These are phyloP conservation scores for Rallus crepitans DNA, from an alignment of 2,797 vertebrate genomes.

Conservation along the genomic window DNA sequence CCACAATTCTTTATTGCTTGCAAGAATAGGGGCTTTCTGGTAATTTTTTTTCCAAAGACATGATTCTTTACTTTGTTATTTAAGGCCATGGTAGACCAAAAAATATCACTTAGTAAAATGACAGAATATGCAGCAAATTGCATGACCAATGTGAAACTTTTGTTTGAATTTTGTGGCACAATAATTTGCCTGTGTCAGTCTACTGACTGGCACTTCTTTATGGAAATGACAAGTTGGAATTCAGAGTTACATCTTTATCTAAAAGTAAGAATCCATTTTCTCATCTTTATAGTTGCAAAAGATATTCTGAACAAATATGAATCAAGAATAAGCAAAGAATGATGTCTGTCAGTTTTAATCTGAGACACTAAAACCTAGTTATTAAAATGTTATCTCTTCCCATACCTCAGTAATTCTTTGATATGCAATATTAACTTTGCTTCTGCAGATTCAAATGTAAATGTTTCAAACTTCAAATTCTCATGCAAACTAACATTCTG, in stretches of 20 bases:
- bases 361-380: neutral
- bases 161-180: neutral
- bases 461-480: neutral
- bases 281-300: neutral
- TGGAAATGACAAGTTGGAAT: neutral
- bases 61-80: neutral
- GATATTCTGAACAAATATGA: neutral
- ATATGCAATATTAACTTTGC: neutral
- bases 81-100: no score
- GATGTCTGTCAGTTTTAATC: neutral
- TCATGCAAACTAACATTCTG: neutral
- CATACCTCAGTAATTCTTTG: neutral
- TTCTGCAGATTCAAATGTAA: neutral
- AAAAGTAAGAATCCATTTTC: neutral
- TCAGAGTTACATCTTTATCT: neutral
- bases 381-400: neutral
- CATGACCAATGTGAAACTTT: neutral
- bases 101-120: neutral
- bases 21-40: neutral
- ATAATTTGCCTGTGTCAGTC: constrained; percentile 30
- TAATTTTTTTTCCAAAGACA: neutral
- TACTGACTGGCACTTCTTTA: neutral
- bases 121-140: neutral
- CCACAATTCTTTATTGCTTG: neutral
- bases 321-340: neutral